These are phyloP conservation scores for Oncorhynchus tshawytscha DNA, from an alignment of 2,113 vertebrate genomes.

Conservation along the genomic window DNA sequence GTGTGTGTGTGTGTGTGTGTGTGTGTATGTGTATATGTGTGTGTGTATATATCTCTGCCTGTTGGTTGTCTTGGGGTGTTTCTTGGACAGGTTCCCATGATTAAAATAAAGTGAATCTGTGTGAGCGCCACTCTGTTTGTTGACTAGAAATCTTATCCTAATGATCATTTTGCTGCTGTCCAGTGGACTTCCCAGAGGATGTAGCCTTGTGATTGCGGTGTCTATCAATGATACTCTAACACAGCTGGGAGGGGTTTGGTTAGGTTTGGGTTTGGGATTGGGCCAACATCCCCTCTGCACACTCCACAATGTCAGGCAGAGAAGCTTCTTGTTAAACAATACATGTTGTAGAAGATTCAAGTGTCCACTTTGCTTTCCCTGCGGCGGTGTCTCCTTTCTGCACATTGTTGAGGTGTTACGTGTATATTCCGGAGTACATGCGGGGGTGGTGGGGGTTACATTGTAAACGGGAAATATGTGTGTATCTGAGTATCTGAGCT, in stretches of 20 bases:
- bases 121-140: not conserved
- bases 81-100: not conserved
- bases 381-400: no score
- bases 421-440: no score
- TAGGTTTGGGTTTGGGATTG: not conserved
- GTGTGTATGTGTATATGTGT: not conserved
- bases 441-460: not conserved
- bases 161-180: not conserved
- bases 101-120: not conserved
- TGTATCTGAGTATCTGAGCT: not conserved
- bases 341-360: no score
- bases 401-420: no score
- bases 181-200: not conserved
- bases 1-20: not conserved
- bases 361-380: no score
- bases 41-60: not conserved
- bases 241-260: not conserved
- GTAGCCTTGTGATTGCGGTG: not conserved
- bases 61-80: not conserved
- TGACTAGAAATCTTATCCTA: not conserved
- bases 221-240: not conserved
- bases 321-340: no score
- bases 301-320: no score
- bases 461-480: not conserved
- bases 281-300: no score